Conservation (phyloP, 1,140 invertebrate genomes). For the Zaprionus inermis region DNA sequence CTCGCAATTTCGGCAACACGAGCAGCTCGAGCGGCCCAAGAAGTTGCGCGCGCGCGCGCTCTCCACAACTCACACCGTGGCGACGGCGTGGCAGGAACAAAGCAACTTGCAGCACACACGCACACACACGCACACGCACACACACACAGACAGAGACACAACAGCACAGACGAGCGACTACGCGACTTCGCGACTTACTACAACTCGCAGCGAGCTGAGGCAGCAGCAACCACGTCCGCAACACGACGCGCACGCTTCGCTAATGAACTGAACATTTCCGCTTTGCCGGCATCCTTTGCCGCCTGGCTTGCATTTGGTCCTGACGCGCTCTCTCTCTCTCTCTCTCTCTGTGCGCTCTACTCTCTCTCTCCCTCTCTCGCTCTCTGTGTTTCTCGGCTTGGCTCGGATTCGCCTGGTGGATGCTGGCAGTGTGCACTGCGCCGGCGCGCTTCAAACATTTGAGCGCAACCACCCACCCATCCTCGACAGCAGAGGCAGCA, state of each 20-base stretch:
- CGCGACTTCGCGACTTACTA: constrained; percentile 25
- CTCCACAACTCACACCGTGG: constrained; percentile 45
- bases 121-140: background rate
- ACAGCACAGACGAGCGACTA: too few relatives aligned
- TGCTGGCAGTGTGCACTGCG: constrained; percentile 70
- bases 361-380: constrained; percentile 22
- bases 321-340: constrained; percentile 24
- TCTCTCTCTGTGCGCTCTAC: constrained; percentile 7
- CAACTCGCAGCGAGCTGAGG: constrained; percentile 21
- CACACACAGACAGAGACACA: background rate
- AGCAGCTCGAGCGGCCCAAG: constrained; percentile 34
- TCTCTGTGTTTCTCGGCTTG: too few relatives aligned
- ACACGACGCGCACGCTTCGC: constrained; percentile 79
- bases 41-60: constrained; percentile 50
- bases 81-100: constrained; percentile 50
- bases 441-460: constrained; percentile 77
- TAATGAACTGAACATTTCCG: constrained; percentile 83
- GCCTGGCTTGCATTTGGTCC: background rate
- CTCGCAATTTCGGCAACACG: constrained; percentile 65
- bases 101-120: constrained; percentile 33
- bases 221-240: constrained; percentile 61
- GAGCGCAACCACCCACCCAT: constrained; percentile 67
- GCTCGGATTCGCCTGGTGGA: constrained; percentile 43
- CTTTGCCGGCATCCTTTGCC: constrained; percentile 77
- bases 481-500: constrained; percentile 21